A percentile compares a stretch with the other conserved stretches of the same genome.
Evolutionary conservation across 1,140 invertebrate genomes (phyloP).

Genomic region (Chelonus insularis): DNA sequence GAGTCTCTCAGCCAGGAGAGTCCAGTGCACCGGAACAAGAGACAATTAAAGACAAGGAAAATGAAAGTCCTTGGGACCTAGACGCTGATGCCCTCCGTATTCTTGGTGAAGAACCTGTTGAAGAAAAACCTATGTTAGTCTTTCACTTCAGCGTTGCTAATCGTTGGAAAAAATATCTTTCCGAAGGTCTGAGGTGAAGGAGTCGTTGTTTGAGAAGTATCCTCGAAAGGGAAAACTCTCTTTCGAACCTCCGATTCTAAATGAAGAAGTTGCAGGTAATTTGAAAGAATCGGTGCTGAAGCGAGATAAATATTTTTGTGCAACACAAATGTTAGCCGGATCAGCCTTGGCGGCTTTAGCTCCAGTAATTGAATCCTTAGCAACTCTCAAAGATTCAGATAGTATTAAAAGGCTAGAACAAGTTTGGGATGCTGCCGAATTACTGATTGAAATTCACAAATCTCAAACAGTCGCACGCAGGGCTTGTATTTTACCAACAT

Average conservation of each 20-base stretch:
- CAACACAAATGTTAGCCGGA: constrained; percentile 2
- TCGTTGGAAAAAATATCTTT: constrained; percentile 7
- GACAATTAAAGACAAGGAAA: neutral
- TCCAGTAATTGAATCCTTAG: neutral
- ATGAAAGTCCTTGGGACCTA: neutral
- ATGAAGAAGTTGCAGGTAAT: constrained; percentile 9
- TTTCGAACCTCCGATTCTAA: constrained; percentile 3
- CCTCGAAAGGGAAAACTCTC: neutral
- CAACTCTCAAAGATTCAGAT: neutral
- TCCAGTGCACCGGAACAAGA: neutral
- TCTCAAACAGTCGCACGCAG: constrained; percentile 25
- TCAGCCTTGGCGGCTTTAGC: neutral
- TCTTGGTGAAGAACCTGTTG: neutral
- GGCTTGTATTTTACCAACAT: constrained; percentile 11
- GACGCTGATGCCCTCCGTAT: neutral
- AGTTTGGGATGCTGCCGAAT: neutral
- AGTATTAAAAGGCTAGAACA: neutral
- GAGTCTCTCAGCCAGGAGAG: neutral
- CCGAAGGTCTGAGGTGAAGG: constrained; percentile 1
- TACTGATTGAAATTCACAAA: neutral
- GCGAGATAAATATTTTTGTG: constrained; percentile 1
- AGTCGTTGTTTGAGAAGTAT: constrained; percentile 1
- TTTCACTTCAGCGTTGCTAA: neutral
- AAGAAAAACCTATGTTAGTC: neutral
- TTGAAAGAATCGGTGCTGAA: constrained; percentile 1